phyloP scores from a whole-genome alignment of 2,113 vertebrate genomes.

The Gallinago media region DNA sequence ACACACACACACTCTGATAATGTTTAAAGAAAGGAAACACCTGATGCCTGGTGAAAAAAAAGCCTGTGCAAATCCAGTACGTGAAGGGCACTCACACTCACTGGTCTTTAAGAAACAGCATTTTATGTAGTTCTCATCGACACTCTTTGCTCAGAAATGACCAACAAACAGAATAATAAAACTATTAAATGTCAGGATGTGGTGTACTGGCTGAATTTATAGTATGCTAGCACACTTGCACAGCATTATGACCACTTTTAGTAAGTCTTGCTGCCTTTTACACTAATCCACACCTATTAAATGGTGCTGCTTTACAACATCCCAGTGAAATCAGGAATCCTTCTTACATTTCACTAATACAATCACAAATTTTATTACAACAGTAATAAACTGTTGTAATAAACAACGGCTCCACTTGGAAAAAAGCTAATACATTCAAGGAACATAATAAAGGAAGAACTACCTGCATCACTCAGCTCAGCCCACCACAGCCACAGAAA shows the following conservation, averaged over 20 bases:
- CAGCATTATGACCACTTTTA: neutral
- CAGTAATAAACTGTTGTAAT: neutral
- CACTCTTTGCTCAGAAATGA: neutral
- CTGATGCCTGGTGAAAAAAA: neutral
- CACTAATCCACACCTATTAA: neutral
- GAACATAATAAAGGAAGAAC: neutral
- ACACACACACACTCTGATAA: neutral
- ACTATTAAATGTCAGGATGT: constrained; percentile 7
- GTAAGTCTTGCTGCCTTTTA: neutral
- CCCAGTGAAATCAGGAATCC: neutral
- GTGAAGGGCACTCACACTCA: neutral
- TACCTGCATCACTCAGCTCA: neutral
- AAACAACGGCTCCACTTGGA: neutral
- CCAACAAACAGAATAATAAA: constrained; percentile 21
- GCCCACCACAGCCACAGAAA: neutral
- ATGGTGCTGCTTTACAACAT: neutral
- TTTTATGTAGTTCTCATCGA: neutral
- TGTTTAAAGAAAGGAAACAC: neutral
- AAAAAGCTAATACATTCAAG: neutral
- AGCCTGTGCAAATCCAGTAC: neutral
- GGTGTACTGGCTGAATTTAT: neutral
- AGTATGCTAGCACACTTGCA: neutral
- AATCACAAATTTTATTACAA: neutral
- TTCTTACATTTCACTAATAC: neutral
- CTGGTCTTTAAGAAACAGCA: neutral